These are phyloP conservation scores for Asobara japonica DNA, from an alignment of 1,140 invertebrate genomes.

Conservation along the genomic window DNA sequence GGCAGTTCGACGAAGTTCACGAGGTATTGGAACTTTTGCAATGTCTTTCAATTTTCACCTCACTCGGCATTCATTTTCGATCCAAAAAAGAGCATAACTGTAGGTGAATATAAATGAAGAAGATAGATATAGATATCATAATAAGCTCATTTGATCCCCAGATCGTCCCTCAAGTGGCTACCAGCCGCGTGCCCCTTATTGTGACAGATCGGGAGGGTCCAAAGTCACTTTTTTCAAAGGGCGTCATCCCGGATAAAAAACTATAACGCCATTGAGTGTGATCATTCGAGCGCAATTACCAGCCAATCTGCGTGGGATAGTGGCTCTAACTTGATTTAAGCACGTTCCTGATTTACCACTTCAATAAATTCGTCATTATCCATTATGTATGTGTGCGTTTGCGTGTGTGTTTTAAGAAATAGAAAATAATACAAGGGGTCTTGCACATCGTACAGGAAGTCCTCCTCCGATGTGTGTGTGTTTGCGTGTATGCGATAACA, in stretches of 20 bases:
- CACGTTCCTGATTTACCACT: neutral
- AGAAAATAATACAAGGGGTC: neutral
- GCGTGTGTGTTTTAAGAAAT: neutral
- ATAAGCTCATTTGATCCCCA: slow-evolving; percentile 23
- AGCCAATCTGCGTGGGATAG: slow-evolving; percentile 57
- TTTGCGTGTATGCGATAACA: no score
- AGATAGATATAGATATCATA: neutral
- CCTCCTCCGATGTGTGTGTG: no score
- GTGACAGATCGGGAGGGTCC: slow-evolving; percentile 15
- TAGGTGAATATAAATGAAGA: neutral
- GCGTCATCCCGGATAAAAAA: slow-evolving; percentile 21
- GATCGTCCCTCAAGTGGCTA: slow-evolving; percentile 26
- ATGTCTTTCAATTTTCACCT: no score
- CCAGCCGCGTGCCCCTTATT: slow-evolving; percentile 25
- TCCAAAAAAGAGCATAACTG: no score
- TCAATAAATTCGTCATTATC: neutral
- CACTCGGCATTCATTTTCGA: no score
- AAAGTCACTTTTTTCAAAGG: neutral
- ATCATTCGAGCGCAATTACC: slow-evolving; percentile 55
- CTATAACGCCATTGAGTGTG: slow-evolving; percentile 36
- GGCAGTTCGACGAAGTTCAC: no score
- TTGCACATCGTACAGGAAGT: no score
- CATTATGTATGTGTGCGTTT: neutral
- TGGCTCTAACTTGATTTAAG: neutral
- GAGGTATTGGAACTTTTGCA: no score